Evolutionary conservation across 2,888 invertebrate genomes (phyloP).

Genomic region (Doris montereyensis): DNA sequence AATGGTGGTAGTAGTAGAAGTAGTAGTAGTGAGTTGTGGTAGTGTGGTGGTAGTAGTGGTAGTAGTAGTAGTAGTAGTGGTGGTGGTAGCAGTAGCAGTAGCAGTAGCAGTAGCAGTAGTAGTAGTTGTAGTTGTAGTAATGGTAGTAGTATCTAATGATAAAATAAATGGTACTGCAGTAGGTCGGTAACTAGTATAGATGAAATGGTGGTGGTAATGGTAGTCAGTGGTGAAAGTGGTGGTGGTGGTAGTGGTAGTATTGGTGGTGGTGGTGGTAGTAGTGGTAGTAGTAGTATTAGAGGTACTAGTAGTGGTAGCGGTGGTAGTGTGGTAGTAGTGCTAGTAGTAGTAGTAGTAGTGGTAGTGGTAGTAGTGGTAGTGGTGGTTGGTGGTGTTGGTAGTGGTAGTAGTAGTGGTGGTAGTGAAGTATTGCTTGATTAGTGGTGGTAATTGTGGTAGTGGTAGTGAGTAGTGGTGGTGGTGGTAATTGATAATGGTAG

Average conservation of each 20-base stretch:
- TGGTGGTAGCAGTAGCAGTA: neutral
- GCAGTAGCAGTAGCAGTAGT: neutral
- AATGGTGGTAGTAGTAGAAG: constrained; percentile 17
- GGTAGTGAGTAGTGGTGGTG: neutral
- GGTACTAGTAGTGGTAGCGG: no score
- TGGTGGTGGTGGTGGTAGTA: no score
- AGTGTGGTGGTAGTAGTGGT: neutral
- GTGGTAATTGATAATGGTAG: no score
- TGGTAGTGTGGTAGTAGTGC: neutral
- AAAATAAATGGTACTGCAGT: no score
- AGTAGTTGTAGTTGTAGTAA: neutral
- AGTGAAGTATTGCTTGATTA: neutral
- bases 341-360: neutral
- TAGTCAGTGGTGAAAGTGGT: no score
- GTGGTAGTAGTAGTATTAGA: no score
- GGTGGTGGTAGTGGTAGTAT: no score
- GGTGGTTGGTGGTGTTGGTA: no score
- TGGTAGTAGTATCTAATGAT: no score
- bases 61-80: neutral
- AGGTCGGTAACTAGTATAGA: neutral
- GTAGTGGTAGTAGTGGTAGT: neutral
- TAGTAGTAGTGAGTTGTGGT: neutral
- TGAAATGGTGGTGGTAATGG: neutral
- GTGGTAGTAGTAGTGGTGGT: neutral
- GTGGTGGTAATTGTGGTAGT: neutral